phyloP scores from a whole-genome alignment of 2,888 invertebrate species.

The Cephus sareptanus region DNA sequence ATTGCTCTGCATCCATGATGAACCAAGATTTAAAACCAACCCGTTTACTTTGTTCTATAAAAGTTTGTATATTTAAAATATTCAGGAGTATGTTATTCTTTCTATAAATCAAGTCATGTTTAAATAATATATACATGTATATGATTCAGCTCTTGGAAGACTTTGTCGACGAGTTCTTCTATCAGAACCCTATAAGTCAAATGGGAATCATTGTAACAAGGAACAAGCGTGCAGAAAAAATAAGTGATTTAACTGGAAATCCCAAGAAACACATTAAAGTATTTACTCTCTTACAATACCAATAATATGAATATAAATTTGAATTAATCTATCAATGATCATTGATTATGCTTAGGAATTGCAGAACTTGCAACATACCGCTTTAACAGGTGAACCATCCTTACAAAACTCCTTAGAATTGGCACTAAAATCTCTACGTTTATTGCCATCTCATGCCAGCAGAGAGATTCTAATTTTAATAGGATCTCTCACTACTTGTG shows the following conservation, averaged over 20 bases:
- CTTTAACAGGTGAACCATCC: constrained; percentile 92
- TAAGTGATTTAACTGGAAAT: constrained; percentile 91
- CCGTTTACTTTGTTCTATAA: constrained; percentile 85
- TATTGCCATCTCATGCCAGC: constrained; percentile 94
- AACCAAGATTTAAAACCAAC: constrained; percentile 96
- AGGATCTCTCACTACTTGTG: constrained; percentile 96
- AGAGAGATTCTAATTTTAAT: constrained; percentile 92
- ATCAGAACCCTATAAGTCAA: constrained; percentile 98
- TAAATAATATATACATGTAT: constrained; percentile 3
- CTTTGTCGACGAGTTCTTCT: constrained; percentile 97
- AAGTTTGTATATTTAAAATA: constrained; percentile 69
- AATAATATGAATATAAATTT: not conserved
- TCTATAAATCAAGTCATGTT: not conserved
- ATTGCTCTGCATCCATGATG: constrained; percentile 94
- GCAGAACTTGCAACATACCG: constrained; percentile 71
- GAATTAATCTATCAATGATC: not conserved
- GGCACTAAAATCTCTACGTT: constrained; percentile 84
- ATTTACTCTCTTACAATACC: constrained; percentile 7
- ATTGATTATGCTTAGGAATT: constrained; percentile 45
- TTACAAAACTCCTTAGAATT: constrained; percentile 94
- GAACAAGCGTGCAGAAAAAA: constrained; percentile 93
- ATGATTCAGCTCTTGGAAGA: constrained; percentile 83
- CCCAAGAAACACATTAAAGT: constrained; percentile 82
- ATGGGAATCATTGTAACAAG: constrained; percentile 91
- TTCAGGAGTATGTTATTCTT: not conserved